Evolutionary conservation across 64 coral and sea anemone genomes (phyloP).

Genomic region (Actinia tenebrosa): DNA sequence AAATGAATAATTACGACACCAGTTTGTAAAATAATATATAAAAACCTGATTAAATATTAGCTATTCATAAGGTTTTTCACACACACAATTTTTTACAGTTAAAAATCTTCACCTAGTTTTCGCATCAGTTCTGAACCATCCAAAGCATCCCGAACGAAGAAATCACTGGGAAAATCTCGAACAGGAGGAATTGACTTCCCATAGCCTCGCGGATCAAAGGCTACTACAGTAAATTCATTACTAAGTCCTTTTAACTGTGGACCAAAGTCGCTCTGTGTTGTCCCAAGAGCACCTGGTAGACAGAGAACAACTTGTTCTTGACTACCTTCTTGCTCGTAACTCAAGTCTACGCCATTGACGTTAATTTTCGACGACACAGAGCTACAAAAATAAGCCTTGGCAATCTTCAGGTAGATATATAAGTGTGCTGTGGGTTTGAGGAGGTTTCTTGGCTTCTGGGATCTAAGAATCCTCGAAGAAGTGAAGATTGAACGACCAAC

Average conservation of each 20-base stretch:
- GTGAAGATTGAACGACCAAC: not conserved
- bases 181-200: conserved; percentile 94
- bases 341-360: conserved; percentile 85
- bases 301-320: conserved; percentile 72
- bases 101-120: conserved; percentile 47
- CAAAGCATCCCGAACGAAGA: conserved; percentile 77
- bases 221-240: conserved; percentile 79
- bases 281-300: conserved; percentile 86
- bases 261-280: conserved; percentile 90
- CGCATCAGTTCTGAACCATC: conserved; percentile 81
- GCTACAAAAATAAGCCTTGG: not conserved
- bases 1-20: too few species aligned
- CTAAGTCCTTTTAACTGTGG: conserved; percentile 74
- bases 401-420: not conserved
- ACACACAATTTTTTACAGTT: too few species aligned
- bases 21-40: too few species aligned
- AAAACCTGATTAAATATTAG: too few species aligned
- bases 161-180: conserved; percentile 87
- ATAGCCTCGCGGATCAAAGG: conserved; percentile 94
- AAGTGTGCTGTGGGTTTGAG: not conserved
- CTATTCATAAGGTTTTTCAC: too few species aligned
- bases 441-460: not conserved
- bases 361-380: conserved; percentile 49
- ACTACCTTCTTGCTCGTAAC: conserved; percentile 62
- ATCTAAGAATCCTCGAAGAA: not conserved